Evolutionary conservation across 2,797 vertebrate species (phyloP).

Genomic region (Sebastolobus alascanus): DNA sequence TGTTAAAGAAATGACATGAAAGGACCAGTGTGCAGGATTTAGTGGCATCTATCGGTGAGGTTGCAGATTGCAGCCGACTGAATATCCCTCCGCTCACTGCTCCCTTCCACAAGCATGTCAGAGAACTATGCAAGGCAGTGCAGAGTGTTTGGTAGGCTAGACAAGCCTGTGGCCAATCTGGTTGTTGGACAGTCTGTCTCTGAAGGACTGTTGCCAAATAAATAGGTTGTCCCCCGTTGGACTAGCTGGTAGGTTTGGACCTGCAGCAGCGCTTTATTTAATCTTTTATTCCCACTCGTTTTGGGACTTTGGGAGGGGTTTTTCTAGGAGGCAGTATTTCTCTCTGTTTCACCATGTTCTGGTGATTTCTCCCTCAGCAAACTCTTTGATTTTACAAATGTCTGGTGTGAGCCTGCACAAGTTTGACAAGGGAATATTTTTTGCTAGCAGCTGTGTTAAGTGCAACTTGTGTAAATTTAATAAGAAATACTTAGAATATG

Average conservation of each 20-base stretch:
- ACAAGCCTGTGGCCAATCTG: background rate
- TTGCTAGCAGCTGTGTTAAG: conserved; percentile 4
- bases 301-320: background rate
- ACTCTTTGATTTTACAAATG: conserved; percentile 21
- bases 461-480: conserved; percentile 19
- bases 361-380: conserved; percentile 9
- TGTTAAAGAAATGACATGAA: no score
- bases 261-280: conserved; percentile 11
- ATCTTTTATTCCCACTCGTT: conserved; percentile 22
- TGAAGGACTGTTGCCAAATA: conserved; percentile 4
- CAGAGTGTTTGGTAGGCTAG: background rate
- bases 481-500: conserved; percentile 20
- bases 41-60: no score
- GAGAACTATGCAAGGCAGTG: no score
- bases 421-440: conserved; percentile 19
- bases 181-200: background rate
- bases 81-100: no score
- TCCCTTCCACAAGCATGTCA: no score
- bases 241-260: background rate
- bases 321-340: conserved; percentile 15
- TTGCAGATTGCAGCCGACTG: no score
- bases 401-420: background rate
- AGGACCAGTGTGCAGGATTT: no score
- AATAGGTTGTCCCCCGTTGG: background rate
- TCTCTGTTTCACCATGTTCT: conserved; percentile 27